Conservation (phyloP, 1,140 invertebrate species). For the Musca domestica region DNA sequence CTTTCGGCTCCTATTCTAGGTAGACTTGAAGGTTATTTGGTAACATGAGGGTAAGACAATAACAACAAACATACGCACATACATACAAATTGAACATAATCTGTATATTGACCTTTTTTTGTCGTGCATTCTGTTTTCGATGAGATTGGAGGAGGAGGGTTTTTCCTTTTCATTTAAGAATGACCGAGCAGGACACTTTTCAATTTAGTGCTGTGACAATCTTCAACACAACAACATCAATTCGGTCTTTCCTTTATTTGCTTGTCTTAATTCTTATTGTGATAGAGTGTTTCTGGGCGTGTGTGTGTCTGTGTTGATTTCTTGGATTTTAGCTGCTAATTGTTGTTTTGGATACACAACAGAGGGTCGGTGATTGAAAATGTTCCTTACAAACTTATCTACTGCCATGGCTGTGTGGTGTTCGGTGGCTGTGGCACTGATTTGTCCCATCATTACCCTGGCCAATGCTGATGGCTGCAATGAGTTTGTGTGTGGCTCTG, state of each 20-base stretch:
- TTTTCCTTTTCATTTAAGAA: background rate
- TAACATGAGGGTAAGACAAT: background rate
- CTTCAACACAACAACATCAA: constrained; percentile 3
- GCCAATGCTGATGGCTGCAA: constrained; percentile 43
- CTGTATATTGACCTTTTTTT: constrained; percentile 1
- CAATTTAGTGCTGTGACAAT: background rate
- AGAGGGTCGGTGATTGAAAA: background rate
- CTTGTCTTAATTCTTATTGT: background rate
- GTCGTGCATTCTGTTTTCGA: background rate
- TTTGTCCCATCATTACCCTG: background rate
- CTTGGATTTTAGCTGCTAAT: background rate
- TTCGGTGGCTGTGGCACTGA: background rate
- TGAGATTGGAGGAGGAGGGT: background rate
- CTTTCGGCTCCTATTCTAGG: background rate
- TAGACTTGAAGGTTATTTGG: background rate
- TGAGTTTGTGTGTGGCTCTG: constrained; percentile 60
- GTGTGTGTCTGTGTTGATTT: background rate
- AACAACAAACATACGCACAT: too few relatives aligned
- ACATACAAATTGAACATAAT: background rate
- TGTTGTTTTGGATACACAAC: background rate
- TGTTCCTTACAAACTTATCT: background rate
- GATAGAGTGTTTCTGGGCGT: background rate
- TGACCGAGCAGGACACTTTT: background rate
- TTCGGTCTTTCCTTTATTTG: background rate
- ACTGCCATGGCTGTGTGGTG: background rate